Percentiles rank a stretch among this genome's conserved stretches.
Evolutionary conservation across 2,113 vertebrate species (phyloP).

Genomic region (Engystomops pustulosus): DNA sequence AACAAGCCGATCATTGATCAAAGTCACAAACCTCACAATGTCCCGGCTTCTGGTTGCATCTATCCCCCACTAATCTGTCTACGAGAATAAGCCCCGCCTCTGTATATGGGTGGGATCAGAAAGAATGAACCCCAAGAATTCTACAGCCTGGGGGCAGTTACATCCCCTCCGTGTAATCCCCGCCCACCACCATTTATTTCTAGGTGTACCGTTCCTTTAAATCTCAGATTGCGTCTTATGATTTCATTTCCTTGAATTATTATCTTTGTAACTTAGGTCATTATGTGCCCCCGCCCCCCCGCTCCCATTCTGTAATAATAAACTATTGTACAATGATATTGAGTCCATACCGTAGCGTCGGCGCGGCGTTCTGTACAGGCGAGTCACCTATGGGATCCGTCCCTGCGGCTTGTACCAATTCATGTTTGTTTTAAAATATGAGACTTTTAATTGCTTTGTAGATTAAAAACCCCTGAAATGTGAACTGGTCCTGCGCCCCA

Average conservation of each 20-base stretch:
- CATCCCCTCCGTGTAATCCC: not conserved
- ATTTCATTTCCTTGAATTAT: not conserved
- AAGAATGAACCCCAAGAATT: too few species aligned
- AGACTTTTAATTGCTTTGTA: slow-evolving; percentile 41
- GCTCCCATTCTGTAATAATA: not conserved
- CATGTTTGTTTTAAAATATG: slow-evolving; percentile 46
- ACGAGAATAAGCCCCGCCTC: too few species aligned
- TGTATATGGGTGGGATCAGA: too few species aligned
- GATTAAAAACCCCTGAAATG: slow-evolving; percentile 43
- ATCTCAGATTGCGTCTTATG: not conserved
- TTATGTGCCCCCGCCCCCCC: not conserved
- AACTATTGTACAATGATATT: not conserved
- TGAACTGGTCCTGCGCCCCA: slow-evolving; percentile 31
- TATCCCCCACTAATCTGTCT: too few species aligned
- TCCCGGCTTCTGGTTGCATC: too few species aligned
- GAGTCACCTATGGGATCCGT: not conserved
- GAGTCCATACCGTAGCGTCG: not conserved
- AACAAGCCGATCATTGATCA: too few species aligned
- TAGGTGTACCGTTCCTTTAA: not conserved
- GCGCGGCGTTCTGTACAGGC: too few species aligned
- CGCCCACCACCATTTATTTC: not conserved
- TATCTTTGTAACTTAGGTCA: not conserved
- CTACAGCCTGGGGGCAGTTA: too few species aligned
- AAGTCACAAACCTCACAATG: too few species aligned
- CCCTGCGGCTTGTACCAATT: not conserved